Base-by-base conservation (phyloP, 2,113 vertebrate species). In the Passer domesticus region DNA sequence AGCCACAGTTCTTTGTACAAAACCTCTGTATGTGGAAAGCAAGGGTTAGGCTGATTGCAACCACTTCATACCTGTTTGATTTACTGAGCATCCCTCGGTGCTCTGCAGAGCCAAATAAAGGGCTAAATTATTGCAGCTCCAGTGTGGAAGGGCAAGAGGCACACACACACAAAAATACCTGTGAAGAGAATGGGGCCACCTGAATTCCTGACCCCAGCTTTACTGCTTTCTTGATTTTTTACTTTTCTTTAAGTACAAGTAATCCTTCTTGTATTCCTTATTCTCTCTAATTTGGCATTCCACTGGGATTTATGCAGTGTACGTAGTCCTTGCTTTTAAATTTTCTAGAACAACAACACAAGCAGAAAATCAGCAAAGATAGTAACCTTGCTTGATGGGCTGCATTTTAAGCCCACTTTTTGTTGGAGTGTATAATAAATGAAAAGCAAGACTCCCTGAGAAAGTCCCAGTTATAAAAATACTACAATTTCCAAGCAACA, bases 51-150 rank as follows among this genome's bases (percentile, higher is more conserved):
- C 70, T 76, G 92, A 49, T 22, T 73, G 78, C 50, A 66, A 31
- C 58, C 63, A 41, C 72, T 74, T 91, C 87, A 37, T 67, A 83
- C 55, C 67, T 74, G 56, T 93, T 94, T 88, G 93, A 94, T 93
- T 88, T 88, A 35, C 46, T 59, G 83, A 93, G 79, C 83, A 50
- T 93, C 84, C 67, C 87, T 84, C 62, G 31, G 78, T 19, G 46
- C 91, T 90, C 92, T 92, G 37, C 43, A 77, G 70, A 74, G 63
- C 62, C 85, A 93, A 90, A 90, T 23, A 63, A 87, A 94, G 74
- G 46, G 33, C 39, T 91, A 16, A 87, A 62, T 66, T 43, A 85
- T 87, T 43, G 35, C 39, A 83, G 74, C 55, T 88, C 75, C 19
- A 0, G 10, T 69, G 75, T 83, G 59, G 59, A 91, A 73, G 59